Percentiles rank a stretch among this genome's conserved stretches.
These are phyloP conservation scores for Malaclemys terrapin DNA, from an alignment of 2,113 vertebrate genomes.

Conservation along the genomic window DNA sequence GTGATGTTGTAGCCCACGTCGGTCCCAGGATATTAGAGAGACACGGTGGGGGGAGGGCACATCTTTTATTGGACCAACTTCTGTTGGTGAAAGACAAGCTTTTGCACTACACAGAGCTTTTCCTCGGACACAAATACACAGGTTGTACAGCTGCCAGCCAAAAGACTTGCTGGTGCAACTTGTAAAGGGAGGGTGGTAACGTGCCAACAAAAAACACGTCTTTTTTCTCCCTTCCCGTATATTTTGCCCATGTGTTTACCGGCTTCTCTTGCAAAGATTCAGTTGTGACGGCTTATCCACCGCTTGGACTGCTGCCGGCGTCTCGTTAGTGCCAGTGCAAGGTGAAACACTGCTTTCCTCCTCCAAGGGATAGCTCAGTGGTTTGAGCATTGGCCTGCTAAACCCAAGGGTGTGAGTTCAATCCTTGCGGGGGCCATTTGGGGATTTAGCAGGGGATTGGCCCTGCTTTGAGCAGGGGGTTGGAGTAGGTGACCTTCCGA, in stretches of 20 bases:
- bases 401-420: no score
- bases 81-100: no score
- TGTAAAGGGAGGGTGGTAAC: not conserved
- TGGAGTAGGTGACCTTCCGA: no score
- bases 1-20: not conserved
- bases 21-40: not conserved
- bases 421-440: no score
- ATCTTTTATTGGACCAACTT: not conserved
- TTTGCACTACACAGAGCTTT: no score
- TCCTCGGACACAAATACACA: no score
- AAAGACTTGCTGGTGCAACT: not conserved
- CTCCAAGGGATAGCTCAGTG: not conserved
- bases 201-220: not conserved
- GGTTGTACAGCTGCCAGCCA: not conserved
- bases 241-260: not conserved
- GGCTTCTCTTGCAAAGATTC: not conserved
- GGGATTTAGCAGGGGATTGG: no score
- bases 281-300: not conserved
- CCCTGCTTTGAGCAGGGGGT: no score
- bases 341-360: not conserved
- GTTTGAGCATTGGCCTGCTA: no score
- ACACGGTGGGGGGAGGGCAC: not conserved
- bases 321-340: not conserved
- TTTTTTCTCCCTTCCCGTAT: not conserved
- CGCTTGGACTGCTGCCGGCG: not conserved